These are phyloP conservation scores for Conchocele bisecta DNA, from an alignment of 2,888 invertebrate genomes.

Conservation along the genomic window DNA sequence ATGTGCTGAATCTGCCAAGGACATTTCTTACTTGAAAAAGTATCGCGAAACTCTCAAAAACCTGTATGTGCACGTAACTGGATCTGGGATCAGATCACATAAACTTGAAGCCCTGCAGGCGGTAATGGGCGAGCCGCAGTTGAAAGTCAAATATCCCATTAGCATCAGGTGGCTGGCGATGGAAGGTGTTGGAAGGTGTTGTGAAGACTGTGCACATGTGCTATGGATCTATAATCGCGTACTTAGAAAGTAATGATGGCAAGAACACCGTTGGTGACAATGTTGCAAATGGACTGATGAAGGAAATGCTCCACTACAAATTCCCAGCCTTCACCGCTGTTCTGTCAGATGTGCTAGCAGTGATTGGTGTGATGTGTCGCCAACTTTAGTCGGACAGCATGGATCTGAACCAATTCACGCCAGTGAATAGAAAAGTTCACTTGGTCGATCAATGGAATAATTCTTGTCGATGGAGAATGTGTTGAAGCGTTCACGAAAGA, in stretches of 20 bases:
- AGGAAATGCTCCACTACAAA: conserved; percentile 5
- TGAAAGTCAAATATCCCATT: conserved; percentile 9
- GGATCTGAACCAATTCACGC: conserved; percentile 1
- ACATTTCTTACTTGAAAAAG: conserved; percentile 4
- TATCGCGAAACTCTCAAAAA: conserved; percentile 2
- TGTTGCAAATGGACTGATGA: conserved; percentile 5
- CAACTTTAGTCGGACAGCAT: conserved; percentile 1
- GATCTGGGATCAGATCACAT: neutral
- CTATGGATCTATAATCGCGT: neutral
- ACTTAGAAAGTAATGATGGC: neutral
- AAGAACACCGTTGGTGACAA: neutral
- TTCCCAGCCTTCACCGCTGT: conserved; percentile 10
- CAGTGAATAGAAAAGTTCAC: too few species aligned
- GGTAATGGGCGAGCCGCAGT: conserved; percentile 2
- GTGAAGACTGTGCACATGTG: conserved; percentile 7
- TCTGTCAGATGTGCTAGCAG: neutral
- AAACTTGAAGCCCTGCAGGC: conserved; percentile 7
- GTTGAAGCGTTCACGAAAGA: too few species aligned
- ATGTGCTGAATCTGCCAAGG: conserved; percentile 18
- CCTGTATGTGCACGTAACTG: neutral
- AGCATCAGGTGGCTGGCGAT: conserved; percentile 3
- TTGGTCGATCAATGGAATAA: too few species aligned
- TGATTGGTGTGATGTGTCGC: conserved; percentile 1
- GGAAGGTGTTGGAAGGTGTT: neutral
- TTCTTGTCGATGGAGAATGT: too few species aligned